A percentile compares a stretch with the other conserved stretches of the same genome.
Conservation (phyloP, 1,140 invertebrate species). For the Adelges cooleyi region DNA sequence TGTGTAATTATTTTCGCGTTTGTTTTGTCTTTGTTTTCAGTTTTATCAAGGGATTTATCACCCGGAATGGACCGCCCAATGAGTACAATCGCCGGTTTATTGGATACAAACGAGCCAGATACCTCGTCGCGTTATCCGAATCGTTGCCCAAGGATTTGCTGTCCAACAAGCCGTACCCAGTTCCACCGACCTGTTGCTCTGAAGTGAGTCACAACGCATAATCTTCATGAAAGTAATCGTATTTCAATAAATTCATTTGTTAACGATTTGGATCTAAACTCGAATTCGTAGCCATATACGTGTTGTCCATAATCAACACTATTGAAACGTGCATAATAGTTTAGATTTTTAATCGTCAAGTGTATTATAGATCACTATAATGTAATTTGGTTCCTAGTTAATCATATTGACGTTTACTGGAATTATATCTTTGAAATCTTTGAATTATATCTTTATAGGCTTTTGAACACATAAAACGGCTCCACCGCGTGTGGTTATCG, state of each 20-base stretch:
- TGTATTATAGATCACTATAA: no score
- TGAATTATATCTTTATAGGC: neutral
- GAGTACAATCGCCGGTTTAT: neutral
- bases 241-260: no score
- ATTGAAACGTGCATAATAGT: no score
- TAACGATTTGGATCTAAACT: no score
- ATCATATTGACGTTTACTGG: no score
- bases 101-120: neutral
- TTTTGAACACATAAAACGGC: neutral
- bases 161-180: neutral
- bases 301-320: no score
- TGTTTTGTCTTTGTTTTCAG: neutral
- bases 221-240: no score
- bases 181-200: neutral
- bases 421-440: no score
- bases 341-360: no score
- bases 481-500: neutral
- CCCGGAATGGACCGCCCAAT: conserved; percentile 1
- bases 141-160: neutral
- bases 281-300: no score
- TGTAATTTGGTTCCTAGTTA: no score
- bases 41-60: neutral
- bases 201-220: no score
- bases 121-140: neutral
- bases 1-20: neutral